A percentile compares a stretch with the other conserved stretches of the same genome.
Evolutionary conservation across 1,140 invertebrate species (phyloP).

Genomic region (Drosophila santomea): DNA sequence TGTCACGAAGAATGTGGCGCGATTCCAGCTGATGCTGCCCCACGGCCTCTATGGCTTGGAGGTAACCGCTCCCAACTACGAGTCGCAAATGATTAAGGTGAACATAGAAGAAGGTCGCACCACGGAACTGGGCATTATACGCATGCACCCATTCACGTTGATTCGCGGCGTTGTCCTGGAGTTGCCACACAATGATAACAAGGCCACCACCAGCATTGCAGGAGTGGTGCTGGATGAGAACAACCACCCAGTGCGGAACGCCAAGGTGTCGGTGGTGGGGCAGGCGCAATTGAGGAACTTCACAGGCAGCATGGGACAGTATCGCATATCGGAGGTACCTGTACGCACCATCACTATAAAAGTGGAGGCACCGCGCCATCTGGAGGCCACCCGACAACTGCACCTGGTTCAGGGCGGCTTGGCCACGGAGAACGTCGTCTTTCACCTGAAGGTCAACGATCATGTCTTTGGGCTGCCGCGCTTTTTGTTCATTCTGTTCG

Average conservation of each 20-base stretch:
- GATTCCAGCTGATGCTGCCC: conserved; percentile 89
- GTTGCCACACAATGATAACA: conserved; percentile 16
- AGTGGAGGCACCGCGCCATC: conserved; percentile 86
- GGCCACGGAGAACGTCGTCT: conserved; percentile 86
- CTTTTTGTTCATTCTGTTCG: conserved; percentile 89
- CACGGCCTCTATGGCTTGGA: conserved; percentile 87
- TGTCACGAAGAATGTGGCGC: conserved; percentile 88
- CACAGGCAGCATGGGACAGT: conserved; percentile 87
- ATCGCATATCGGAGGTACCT: conserved; percentile 85
- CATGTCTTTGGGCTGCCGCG: conserved; percentile 90
- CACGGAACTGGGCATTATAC: conserved; percentile 56
- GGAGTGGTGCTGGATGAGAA: conserved; percentile 87
- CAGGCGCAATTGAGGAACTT: conserved; percentile 74
- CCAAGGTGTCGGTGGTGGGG: conserved; percentile 85
- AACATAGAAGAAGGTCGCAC: conserved; percentile 76
- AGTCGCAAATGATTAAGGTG: conserved; percentile 84
- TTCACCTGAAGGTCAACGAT: conserved; percentile 88
- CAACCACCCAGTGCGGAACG: conserved; percentile 87
- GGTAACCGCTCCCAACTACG: conserved; percentile 87
- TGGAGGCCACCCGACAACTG: conserved; percentile 86
- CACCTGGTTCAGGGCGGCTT: conserved; percentile 83
- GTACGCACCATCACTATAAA: conserved; percentile 86
- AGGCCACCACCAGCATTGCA: conserved; percentile 69
- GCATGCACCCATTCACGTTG: conserved; percentile 50
- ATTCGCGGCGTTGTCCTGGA: conserved; percentile 68